Evolutionary conservation across 2,113 vertebrate genomes (phyloP).

Genomic region (Puntigrus tetrazona): DNA sequence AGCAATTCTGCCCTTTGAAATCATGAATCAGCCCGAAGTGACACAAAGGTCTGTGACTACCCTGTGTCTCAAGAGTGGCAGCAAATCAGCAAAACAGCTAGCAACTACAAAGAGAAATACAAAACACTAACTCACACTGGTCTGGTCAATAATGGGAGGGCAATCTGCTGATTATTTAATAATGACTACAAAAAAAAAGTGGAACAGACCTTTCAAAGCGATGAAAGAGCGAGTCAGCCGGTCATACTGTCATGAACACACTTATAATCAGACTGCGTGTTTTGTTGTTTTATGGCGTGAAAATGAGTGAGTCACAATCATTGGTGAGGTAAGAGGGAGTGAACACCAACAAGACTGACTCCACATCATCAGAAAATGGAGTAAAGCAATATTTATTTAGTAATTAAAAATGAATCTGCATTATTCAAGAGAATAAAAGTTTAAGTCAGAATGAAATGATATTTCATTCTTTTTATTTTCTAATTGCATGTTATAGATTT

Average conservation of each 20-base stretch:
- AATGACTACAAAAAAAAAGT: neutral
- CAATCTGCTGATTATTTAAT: neutral
- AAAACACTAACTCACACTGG: neutral
- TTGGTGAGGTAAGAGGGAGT: neutral
- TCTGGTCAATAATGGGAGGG: neutral
- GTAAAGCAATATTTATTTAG: neutral
- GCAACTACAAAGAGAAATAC: neutral
- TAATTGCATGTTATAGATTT: neutral
- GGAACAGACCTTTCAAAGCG: neutral
- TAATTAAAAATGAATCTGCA: neutral
- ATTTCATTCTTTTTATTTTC: neutral
- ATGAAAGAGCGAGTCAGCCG: neutral
- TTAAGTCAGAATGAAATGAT: neutral
- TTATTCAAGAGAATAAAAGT: neutral
- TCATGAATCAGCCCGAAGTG: neutral
- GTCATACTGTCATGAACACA: neutral
- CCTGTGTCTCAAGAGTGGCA: neutral
- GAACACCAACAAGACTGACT: neutral
- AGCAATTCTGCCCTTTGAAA: neutral
- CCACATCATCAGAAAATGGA: neutral
- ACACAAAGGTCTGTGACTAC: neutral
- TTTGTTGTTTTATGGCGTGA: neutral
- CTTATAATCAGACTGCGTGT: neutral
- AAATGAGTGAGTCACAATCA: neutral
- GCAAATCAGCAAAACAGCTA: neutral